A percentile compares a stretch with the other conserved stretches of the same genome.
phyloP scores from a whole-genome alignment of 2,888 invertebrate species.

The Cheilosia soror region DNA sequence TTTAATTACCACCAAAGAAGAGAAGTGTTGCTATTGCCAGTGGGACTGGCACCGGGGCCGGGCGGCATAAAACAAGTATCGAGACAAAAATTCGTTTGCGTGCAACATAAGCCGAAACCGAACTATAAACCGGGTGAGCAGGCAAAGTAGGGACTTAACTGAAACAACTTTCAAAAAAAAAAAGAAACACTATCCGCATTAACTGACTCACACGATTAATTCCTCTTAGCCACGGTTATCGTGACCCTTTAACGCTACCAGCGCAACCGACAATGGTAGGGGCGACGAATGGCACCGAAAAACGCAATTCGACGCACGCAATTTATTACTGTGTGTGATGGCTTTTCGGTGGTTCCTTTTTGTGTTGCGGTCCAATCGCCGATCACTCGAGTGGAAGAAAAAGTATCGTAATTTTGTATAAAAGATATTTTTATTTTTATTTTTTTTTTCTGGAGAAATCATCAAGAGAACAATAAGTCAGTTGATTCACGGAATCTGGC shows the following conservation, averaged over 20 bases:
- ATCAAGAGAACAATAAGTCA: constrained; percentile 50
- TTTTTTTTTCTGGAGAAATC: constrained; percentile 28
- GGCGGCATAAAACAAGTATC: constrained; percentile 14
- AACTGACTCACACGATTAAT: constrained; percentile 72
- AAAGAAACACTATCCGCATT: constrained; percentile 42
- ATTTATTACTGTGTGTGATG: constrained; percentile 53
- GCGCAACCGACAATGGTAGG: constrained; percentile 11
- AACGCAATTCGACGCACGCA: constrained; percentile 72
- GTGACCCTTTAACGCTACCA: constrained; percentile 71
- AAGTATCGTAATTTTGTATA: constrained; percentile 28
- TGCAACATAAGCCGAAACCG: constrained; percentile 54
- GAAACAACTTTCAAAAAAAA: constrained; percentile 54
- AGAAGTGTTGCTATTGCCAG: not conserved
- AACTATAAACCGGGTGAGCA: constrained; percentile 7
- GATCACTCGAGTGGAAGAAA: constrained; percentile 42
- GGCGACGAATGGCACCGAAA: constrained; percentile 55
- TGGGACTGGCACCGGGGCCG: constrained; percentile 5
- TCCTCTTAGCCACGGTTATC: constrained; percentile 68
- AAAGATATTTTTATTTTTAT: constrained; percentile 13
- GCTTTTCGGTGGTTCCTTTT: constrained; percentile 5
- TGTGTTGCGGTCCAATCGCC: constrained; percentile 11
- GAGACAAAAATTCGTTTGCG: constrained; percentile 58
- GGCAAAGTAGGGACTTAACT: constrained; percentile 1
- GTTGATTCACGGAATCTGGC: constrained; percentile 59
- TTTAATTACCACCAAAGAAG: constrained; percentile 57